Conservation (phyloP, 2,888 invertebrate species). For the Eugnorisma glareosa region DNA sequence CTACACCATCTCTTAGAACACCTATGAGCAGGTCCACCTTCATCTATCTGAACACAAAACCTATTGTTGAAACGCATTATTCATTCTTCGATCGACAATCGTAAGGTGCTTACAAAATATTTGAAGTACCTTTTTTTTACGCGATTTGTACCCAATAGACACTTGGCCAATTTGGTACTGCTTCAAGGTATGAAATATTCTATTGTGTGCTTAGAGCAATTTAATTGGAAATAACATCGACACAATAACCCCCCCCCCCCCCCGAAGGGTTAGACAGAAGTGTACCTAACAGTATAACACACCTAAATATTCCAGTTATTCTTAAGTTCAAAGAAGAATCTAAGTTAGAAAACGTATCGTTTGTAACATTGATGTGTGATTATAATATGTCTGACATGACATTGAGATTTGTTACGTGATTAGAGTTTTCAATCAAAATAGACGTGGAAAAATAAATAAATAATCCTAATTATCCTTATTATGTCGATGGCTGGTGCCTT, state of each 20-base stretch:
- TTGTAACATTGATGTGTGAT: not conserved
- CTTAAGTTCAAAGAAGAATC: no score
- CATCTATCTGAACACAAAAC: not conserved
- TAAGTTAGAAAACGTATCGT: not conserved
- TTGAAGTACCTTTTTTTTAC: conserved; percentile 4
- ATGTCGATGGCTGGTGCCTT: no score
- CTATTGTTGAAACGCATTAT: conserved; percentile 4
- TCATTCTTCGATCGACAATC: not conserved
- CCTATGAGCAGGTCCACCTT: no score
- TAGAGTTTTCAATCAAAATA: not conserved
- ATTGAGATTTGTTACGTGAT: not conserved
- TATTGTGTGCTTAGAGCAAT: not conserved
- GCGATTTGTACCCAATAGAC: not conserved
- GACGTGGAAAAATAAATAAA: not conserved
- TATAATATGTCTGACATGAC: not conserved
- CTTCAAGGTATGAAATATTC: not conserved
- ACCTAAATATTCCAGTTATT: no score
- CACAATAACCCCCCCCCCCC: no score
- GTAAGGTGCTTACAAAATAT: conserved; percentile 10
- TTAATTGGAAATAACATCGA: no score
- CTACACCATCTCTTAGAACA: no score
- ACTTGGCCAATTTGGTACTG: no score
- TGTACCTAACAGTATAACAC: no score
- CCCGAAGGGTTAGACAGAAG: no score
- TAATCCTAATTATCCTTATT: not conserved